Evolutionary conservation across 2,797 vertebrate genomes (phyloP).

Genomic region (Nasua narica): DNA sequence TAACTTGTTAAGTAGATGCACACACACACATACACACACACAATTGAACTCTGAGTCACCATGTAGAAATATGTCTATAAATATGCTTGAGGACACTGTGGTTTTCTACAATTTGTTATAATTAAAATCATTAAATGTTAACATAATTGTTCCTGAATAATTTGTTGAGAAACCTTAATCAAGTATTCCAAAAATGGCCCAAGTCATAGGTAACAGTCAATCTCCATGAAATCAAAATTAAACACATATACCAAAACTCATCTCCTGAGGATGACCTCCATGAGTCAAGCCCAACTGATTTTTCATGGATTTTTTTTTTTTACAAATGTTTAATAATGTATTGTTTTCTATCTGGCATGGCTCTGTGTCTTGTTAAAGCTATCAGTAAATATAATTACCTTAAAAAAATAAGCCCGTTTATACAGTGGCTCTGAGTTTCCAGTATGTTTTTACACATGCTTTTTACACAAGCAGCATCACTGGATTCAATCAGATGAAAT

Average conservation of each 20-base stretch:
- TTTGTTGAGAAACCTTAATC: constrained; percentile 47
- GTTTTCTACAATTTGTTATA: constrained; percentile 41
- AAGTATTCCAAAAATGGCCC: constrained; percentile 41
- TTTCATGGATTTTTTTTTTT: constrained; percentile 17
- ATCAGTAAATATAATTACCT: constrained; percentile 19
- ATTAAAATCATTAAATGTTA: constrained; percentile 37
- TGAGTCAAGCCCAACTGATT: background rate
- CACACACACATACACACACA: background rate
- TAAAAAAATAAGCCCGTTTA: constrained; percentile 51
- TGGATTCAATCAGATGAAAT: background rate
- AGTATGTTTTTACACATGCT: background rate
- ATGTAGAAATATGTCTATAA: constrained; percentile 8
- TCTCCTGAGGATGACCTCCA: background rate
- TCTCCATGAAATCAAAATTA: constrained; percentile 44
- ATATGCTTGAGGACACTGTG: constrained; percentile 10
- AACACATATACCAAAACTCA: constrained; percentile 30
- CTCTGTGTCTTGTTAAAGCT: constrained; percentile 6
- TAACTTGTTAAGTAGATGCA: background rate
- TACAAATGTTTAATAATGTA: constrained; percentile 50
- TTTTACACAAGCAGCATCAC: background rate
- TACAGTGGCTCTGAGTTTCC: background rate
- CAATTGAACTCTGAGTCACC: background rate
- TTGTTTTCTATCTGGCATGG: constrained; percentile 48
- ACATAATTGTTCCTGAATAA: constrained; percentile 53
- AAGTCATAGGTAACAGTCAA: constrained; percentile 37